These are phyloP conservation scores for Tubiluchus corallicola DNA, from an alignment of 2,888 invertebrate species.

Conservation along the genomic window DNA sequence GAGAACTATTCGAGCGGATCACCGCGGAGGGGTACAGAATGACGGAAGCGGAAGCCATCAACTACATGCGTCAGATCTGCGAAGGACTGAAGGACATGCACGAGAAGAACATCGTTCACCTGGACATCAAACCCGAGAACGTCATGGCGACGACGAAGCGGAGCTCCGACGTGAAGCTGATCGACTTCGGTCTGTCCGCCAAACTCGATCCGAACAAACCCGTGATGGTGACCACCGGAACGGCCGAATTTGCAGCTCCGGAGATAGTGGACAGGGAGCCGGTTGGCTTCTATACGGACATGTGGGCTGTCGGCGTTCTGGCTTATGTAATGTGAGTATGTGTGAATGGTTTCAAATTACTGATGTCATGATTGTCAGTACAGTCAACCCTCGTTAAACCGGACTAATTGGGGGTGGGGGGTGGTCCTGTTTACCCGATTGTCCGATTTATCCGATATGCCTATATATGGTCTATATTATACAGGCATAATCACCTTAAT, in stretches of 20 bases:
- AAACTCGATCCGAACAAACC: conserved; percentile 93
- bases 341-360: too few relatives aligned
- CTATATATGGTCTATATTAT: too few relatives aligned
- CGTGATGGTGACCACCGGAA: conserved; percentile 96
- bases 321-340: conserved; percentile 83
- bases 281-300: conserved; percentile 98
- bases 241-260: conserved; percentile 97
- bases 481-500: too few relatives aligned
- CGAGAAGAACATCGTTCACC: conserved; percentile 94
- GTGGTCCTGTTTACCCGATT: too few relatives aligned
- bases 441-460: too few relatives aligned
- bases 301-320: conserved; percentile 99
- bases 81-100: conserved; percentile 98
- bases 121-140: conserved; percentile 77
- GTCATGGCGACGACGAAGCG: conserved; percentile 96
- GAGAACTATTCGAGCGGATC: conserved; percentile 95
- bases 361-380: too few relatives aligned
- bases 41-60: conserved; percentile 97
- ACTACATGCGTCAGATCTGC: conserved; percentile 96
- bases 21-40: conserved; percentile 94
- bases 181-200: conserved; percentile 97
- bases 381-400: too few relatives aligned
- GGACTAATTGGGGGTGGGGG: too few relatives aligned
- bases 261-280: conserved; percentile 97
- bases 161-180: conserved; percentile 88